A percentile compares a stretch with the other conserved stretches of the same genome.
Conservation (phyloP, 2,888 invertebrate species). For the Cantharis nigra region DNA sequence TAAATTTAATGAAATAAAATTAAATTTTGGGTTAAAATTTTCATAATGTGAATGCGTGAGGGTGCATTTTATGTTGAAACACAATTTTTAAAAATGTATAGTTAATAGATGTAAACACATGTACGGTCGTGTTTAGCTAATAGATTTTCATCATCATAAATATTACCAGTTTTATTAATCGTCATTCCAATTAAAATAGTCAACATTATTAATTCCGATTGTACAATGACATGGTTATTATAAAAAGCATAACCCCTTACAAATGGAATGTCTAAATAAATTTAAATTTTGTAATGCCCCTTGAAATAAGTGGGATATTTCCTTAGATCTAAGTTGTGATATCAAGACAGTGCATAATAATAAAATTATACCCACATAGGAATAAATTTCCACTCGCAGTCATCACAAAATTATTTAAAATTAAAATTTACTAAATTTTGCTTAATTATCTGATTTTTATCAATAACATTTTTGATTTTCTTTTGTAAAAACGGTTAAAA, state of each 20-base stretch:
- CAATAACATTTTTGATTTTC: no score
- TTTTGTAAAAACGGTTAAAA: no score
- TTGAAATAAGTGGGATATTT: conserved; percentile 39
- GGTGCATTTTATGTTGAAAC: background rate
- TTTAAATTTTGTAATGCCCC: conserved; percentile 37
- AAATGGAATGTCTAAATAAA: conserved; percentile 35
- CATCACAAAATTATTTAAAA: no score
- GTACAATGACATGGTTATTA: conserved; percentile 17
- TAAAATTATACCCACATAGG: conserved; percentile 16
- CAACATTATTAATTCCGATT: conserved; percentile 32
- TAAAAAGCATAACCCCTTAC: conserved; percentile 17
- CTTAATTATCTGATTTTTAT: no score
- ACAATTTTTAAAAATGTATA: background rate
- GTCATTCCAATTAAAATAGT: conserved; percentile 32
- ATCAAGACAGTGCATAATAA: conserved; percentile 29
- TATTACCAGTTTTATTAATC: conserved; percentile 25
- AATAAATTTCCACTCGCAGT: no score
- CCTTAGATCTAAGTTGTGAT: conserved; percentile 36
- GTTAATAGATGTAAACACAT: background rate
- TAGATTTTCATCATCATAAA: conserved; percentile 13
- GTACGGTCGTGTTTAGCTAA: conserved; percentile 2
- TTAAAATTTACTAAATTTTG: no score
- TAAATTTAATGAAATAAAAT: background rate
- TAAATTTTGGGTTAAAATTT: background rate
- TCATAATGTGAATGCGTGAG: background rate